Evolutionary conservation across 1,140 invertebrate species (phyloP).

Genomic region (Potamilus streckersoni): DNA sequence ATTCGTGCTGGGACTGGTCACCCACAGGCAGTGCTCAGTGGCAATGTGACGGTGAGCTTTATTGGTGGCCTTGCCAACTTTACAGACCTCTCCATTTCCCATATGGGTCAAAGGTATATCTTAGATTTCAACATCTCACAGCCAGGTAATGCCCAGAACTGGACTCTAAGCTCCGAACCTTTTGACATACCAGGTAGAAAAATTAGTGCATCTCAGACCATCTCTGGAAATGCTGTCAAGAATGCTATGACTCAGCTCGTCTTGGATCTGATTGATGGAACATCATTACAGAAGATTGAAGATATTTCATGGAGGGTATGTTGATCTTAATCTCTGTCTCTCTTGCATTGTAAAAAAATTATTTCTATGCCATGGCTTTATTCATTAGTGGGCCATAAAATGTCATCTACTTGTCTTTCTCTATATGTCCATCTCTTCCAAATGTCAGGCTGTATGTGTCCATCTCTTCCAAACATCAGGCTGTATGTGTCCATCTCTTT

Average conservation of each 20-base stretch:
- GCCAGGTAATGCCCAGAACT: slow-evolving; percentile 44
- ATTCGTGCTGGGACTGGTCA: slow-evolving; percentile 18
- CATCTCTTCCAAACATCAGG: no score
- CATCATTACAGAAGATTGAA: slow-evolving; percentile 24
- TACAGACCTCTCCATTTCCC: slow-evolving; percentile 18
- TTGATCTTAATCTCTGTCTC: background rate
- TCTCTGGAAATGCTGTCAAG: slow-evolving; percentile 4
- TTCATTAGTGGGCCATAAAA: no score
- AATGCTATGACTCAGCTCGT: slow-evolving; percentile 13
- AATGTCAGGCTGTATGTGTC: no score
- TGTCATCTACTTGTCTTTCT: no score
- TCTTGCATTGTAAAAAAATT: no score
- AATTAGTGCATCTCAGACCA: slow-evolving; percentile 21
- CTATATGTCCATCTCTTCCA: no score
- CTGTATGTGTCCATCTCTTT: no score
- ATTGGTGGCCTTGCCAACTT: slow-evolving; percentile 23
- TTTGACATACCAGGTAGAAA: slow-evolving; percentile 24
- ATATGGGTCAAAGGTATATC: slow-evolving; percentile 37
- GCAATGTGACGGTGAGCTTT: slow-evolving; percentile 7
- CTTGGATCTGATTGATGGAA: slow-evolving; percentile 37
- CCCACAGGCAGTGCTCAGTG: slow-evolving; percentile 3
- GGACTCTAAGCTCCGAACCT: slow-evolving; percentile 14
- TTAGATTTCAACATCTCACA: slow-evolving; percentile 46
- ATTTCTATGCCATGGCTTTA: no score
- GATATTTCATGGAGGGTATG: slow-evolving; percentile 30